Percentiles rank a stretch among this genome's conserved stretches.
These are phyloP conservation scores for Hydropotes inermis DNA, from an alignment of 2,113 vertebrate genomes.

Conservation along the genomic window DNA sequence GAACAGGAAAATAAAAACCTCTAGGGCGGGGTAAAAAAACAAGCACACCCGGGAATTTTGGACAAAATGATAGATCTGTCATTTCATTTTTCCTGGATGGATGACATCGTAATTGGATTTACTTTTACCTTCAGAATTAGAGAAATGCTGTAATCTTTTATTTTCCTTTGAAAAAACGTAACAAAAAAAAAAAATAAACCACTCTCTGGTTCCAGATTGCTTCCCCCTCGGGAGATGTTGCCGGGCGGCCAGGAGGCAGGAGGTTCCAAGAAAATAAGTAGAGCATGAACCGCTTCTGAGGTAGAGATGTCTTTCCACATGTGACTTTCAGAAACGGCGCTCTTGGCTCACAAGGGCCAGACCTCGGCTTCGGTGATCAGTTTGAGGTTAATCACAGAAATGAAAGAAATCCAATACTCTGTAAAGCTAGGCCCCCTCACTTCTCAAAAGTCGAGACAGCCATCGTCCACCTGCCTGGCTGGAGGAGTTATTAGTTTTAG, in stretches of 20 bases:
- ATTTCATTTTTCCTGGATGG: background rate
- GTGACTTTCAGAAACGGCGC: background rate
- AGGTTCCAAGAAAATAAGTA: conserved; percentile 44
- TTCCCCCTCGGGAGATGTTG: conserved; percentile 9
- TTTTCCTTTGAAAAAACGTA: background rate
- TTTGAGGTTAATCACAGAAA: background rate
- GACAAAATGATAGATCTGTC: background rate
- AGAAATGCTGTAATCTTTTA: background rate
- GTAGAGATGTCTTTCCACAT: background rate
- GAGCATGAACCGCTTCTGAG: conserved; percentile 58
- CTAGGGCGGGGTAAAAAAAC: fast-evolving
- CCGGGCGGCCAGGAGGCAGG: conserved; percentile 10
- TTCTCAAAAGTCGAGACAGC: background rate
- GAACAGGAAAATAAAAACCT: background rate
- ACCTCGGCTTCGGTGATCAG: background rate
- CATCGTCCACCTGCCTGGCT: background rate
- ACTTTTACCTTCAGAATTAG: background rate
- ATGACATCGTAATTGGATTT: background rate
- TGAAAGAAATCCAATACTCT: background rate
- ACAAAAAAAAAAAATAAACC: background rate
- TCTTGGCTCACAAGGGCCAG: background rate
- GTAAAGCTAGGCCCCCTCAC: background rate
- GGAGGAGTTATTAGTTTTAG: background rate
- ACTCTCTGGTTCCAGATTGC: conserved; percentile 47
- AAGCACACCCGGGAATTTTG: background rate